phyloP scores from a whole-genome alignment of 1,140 invertebrate genomes.

The Papilio xuthus region DNA sequence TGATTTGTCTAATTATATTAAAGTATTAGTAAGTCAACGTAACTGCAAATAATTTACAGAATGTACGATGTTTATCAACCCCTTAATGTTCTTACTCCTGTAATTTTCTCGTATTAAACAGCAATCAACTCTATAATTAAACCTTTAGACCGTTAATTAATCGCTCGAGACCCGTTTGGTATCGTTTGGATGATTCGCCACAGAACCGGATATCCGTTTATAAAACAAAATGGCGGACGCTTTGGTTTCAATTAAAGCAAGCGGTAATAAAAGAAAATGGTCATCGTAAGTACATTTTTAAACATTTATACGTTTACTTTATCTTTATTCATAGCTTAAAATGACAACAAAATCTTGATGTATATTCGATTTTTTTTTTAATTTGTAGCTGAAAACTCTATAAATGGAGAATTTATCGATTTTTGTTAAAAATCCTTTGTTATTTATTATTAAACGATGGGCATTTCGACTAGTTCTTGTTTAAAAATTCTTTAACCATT shows the following conservation, averaged over 20 bases:
- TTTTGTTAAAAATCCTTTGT: background rate
- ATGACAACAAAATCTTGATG: background rate
- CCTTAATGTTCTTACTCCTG: slow-evolving; percentile 2
- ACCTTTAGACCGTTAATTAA: slow-evolving; percentile 25
- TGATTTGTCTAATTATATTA: background rate
- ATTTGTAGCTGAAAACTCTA: no score
- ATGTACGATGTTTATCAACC: slow-evolving; percentile 15
- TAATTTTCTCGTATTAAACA: slow-evolving; percentile 27
- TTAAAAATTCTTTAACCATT: background rate
- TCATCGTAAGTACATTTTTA: slow-evolving; percentile 1
- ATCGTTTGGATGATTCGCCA: background rate
- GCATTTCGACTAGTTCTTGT: background rate
- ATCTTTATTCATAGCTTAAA: slow-evolving; percentile 1
- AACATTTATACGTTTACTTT: background rate
- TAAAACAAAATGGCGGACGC: background rate
- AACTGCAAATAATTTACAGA: slow-evolving; percentile 8
- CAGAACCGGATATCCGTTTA: slow-evolving; percentile 31
- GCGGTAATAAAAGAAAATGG: background rate
- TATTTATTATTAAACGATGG: background rate
- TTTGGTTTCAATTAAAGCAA: slow-evolving; percentile 5
- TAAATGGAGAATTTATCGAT: background rate
- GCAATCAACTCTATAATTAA: slow-evolving; percentile 22
- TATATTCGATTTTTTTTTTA: no score
- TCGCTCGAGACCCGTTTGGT: background rate
- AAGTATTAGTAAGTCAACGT: background rate